Evolutionary conservation across 2,113 vertebrate genomes (phyloP), one percentile per base, ranked within the genome.

Genomic region (Neolamprologus sp.): DNA sequence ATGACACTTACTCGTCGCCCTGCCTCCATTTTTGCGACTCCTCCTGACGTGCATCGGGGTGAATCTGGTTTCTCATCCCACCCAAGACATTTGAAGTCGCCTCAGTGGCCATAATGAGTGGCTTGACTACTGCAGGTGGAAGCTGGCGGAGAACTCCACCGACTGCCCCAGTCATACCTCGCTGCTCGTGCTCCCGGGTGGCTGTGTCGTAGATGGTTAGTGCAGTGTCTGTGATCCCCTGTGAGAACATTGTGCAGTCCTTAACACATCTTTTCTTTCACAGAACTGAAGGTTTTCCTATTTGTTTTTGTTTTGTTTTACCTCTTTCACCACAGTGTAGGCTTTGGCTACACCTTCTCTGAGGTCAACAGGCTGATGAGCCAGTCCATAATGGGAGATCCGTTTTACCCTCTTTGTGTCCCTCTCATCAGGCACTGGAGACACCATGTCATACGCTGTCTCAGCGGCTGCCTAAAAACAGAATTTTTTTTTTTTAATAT

Each of bases 401-500:
- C 97, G 96, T 75, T 97, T 98, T 30, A 97, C 91, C 88, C 96
- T 98, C 86, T 97, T 98, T 40, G 96, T 93, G 84, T 98, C 97
- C 28, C 96, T 94, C 49, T 98, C 97, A 88, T 97, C 97, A 4
- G 97, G 96, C 4, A 98, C 98, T 2, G 98, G 98, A 84, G 99
- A 99, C 4, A 99, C 98, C 98, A 99, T 99, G 93, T 99, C 98
- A 89, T 99, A 99, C 1, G 99, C 98, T 0, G 98, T 99, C 96
- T 99, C 98, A 85, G 98, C 99, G 33, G 98, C 98, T 5, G 98
- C 98, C 99, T 99, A 55, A 23, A 84, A 30, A 40, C 3, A 81
- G 4, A 16, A 14, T 2, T 26, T 26, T 4, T 26, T 26, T 26
- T 26, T 26, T 26, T 26, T 26, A 3, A 26, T 57, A 57, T 11